Base-by-base conservation (phyloP, 2,888 invertebrate genomes). In the Sphaerophoria taeniata region DNA sequence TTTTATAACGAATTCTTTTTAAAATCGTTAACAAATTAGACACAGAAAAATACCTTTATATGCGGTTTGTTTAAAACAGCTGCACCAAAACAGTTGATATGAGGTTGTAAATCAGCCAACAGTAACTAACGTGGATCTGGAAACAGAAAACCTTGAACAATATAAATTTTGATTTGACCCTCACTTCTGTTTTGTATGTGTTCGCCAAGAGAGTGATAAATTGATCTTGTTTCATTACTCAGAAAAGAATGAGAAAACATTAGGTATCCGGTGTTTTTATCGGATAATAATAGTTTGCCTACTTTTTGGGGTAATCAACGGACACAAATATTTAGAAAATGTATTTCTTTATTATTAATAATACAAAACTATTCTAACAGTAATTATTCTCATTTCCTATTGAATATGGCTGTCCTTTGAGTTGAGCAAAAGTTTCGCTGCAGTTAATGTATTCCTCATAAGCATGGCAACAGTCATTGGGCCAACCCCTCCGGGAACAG, bases 391-490 rank as follows among this genome's bases (percentile, higher is more conserved):
- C 9, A 24, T 63, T 31, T 31, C 33, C 14, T 55, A 47, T 9
- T 69, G 47, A 53, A 7, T 39, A 9, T 5, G 31, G 9, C 4
- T 0, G 6, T 65, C 24, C 24, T 58, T 73, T 7, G 9, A 36
- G 2, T 51, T 67, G 3, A 90, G 89, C 7, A 93, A 90, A 47
- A 90, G 92, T 89, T 93, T 93, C 0, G 96, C 96, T 0, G 97
- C 97, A 89, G 93, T 93, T 80, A 98, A 93, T 0, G 98, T 98
- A 90, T 98, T 98, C 88, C 94, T 95, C 97, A 98, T 97, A 43
- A 98, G 92, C 97, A 98, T 98, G 0, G 97, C 96, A 0, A 98
- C 98, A 0, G 98, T 98, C 96, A 98, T 97, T 0, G 98, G 98
- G 0, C 98, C 98, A 3, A 97, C 98, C 2, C 98, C 98, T 0